Percentiles rank a stretch among this genome's conserved stretches.
phyloP scores from a whole-genome alignment of 2,113 vertebrate genomes.

The Thamnophis sirtalis region DNA sequence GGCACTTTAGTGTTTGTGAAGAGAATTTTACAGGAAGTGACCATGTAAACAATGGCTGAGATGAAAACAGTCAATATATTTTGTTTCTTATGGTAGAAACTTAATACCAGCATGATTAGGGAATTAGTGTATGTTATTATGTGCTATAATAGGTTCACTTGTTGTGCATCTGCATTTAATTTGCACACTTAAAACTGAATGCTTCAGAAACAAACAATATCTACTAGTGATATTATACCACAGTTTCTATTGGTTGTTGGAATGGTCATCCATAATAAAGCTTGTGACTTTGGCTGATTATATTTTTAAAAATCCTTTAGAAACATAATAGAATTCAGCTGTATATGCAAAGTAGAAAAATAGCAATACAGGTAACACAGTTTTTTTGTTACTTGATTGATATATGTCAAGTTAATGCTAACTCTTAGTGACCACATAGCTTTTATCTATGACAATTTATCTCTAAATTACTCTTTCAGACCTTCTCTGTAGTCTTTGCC shows the following conservation, averaged over 20 bases:
- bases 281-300: not conserved
- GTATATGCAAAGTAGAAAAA: not conserved
- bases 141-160: not conserved
- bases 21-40: not conserved
- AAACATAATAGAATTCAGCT: not conserved
- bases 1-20: not conserved
- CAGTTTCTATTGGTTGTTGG: not conserved
- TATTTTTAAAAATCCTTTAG: not conserved
- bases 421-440: not conserved
- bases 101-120: not conserved
- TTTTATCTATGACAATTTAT: not conserved
- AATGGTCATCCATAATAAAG: not conserved
- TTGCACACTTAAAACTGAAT: not conserved
- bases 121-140: not conserved
- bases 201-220: not conserved
- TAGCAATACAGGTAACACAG: not conserved
- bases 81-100: not conserved
- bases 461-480: not conserved
- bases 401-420: not conserved
- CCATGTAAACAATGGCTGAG: not conserved
- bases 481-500: not conserved
- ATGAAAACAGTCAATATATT: not conserved
- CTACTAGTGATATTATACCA: not conserved
- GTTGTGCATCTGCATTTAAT: not conserved
- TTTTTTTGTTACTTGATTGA: not conserved